Base-by-base conservation (phyloP, 2,113 vertebrate species). In the Corydoras sp. region DNA sequence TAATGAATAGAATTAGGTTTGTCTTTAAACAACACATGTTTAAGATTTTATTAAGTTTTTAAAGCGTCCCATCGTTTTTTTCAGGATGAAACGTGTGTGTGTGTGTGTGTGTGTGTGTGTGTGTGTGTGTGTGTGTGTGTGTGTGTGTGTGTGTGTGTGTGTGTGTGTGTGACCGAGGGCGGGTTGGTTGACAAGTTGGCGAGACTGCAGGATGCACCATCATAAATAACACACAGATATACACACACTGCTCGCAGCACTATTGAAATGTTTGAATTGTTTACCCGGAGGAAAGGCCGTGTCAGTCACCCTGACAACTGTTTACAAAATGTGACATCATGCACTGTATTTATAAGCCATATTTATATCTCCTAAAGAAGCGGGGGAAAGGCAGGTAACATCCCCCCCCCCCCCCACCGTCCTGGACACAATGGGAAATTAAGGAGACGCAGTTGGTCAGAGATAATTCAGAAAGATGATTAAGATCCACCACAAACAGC, bases 231-330 rank as follows among this genome's bases (percentile, higher is more conserved):
- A 14, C 51, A 5, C 58, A 30, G 3, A 30, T 60, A 29, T 60
- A 12, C 10, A 31, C 58, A 29, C 58, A 60, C 12, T 13, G 30
- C 4, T 87, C 85, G 85, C 83, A 83, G 84, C 82, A 86, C 88
- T 88, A 88, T 89, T 86, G 65, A 77, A 75, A 88, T 75, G 87
- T 90, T 87, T 88, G 82, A 86, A 86, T 76, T 79, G 80, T 89
- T 88, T 89, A 89, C 84, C 87, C 82, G 83, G 83, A 88, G 87
- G 87, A 86, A 89, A 88, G 85, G 76, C 87, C 86, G 86, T 85
- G 88, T 78, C 76, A 76, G 74, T 77, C 71, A 58, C 82, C 79
- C 80, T 77, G 84, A 81, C 81, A 83, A 85, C 87, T 88, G 88
- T 90, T 90, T 90, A 90, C 79, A 87, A 78, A 78, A 77, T 53